Percentiles rank a stretch among this genome's conserved stretches.
These are phyloP conservation scores for Isichthys henryi DNA, from an alignment of 2,113 vertebrate genomes.

Conservation along the genomic window DNA sequence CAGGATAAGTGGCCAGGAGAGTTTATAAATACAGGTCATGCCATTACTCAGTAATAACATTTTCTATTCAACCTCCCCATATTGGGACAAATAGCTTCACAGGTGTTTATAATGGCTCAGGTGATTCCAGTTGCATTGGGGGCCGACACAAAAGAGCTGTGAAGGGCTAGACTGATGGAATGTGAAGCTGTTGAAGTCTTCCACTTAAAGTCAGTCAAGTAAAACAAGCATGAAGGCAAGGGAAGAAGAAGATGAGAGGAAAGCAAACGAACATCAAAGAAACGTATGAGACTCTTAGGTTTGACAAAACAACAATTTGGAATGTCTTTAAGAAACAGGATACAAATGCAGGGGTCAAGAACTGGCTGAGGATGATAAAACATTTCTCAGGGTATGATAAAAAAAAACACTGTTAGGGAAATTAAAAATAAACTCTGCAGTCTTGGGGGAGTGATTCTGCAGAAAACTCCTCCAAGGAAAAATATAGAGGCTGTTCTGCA, in stretches of 20 bases:
- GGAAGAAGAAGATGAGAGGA: background rate
- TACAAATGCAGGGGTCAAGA: background rate
- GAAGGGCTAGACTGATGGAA: background rate
- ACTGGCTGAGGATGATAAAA: background rate
- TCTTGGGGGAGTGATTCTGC: background rate
- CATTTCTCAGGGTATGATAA: background rate
- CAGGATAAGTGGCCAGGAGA: background rate
- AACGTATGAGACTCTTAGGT: background rate
- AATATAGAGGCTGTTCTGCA: background rate
- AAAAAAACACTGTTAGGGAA: background rate
- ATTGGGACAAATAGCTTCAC: background rate
- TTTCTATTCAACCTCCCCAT: background rate
- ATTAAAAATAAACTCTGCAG: background rate
- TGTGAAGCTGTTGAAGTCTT: background rate
- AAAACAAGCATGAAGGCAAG: background rate
- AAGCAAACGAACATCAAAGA: background rate
- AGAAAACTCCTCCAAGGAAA: background rate
- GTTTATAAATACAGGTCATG: background rate
- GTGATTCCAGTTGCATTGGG: background rate
- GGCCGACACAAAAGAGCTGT: background rate
- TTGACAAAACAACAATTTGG: background rate
- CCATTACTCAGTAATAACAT: background rate
- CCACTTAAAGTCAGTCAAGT: background rate
- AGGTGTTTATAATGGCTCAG: background rate
- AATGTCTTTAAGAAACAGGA: background rate